Conservation (phyloP, 2,797 vertebrate species). For the Oceanodroma leucorhoa region DNA sequence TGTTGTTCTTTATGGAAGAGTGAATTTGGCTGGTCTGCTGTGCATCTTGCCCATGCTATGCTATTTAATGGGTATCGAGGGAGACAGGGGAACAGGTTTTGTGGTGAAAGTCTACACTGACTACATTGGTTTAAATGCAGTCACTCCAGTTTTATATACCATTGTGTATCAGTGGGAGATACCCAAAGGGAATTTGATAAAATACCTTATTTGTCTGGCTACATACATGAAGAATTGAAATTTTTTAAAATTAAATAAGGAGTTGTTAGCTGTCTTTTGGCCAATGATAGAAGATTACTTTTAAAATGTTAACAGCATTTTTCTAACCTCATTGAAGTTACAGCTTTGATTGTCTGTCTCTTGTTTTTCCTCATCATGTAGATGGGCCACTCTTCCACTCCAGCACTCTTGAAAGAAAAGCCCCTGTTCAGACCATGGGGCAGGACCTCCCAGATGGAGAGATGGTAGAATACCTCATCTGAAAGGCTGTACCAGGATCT, state of each 20-base stretch:
- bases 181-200: neutral
- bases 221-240: neutral
- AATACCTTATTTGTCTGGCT: neutral
- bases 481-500: conserved; percentile 60
- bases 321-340: neutral
- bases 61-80: neutral
- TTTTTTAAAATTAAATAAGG: neutral
- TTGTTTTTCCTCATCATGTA: conserved; percentile 55
- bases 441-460: conserved; percentile 89
- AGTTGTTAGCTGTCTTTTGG: neutral
- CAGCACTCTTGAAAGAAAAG: conserved; percentile 89
- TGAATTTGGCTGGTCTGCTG: conserved; percentile 30
- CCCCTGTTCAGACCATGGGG: conserved; percentile 79
- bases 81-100: neutral
- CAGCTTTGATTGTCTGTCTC: conserved; percentile 16
- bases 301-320: neutral
- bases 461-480: conserved; percentile 99
- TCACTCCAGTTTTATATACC: neutral
- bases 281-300: neutral
- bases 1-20: conserved; percentile 34
- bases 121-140: neutral
- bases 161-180: neutral
- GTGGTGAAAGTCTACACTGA: neutral
- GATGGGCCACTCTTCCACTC: conserved; percentile 84
- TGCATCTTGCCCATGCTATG: neutral